Base-by-base conservation (phyloP, 2,113 vertebrate species). In the Ammodytes marinus region DNA sequence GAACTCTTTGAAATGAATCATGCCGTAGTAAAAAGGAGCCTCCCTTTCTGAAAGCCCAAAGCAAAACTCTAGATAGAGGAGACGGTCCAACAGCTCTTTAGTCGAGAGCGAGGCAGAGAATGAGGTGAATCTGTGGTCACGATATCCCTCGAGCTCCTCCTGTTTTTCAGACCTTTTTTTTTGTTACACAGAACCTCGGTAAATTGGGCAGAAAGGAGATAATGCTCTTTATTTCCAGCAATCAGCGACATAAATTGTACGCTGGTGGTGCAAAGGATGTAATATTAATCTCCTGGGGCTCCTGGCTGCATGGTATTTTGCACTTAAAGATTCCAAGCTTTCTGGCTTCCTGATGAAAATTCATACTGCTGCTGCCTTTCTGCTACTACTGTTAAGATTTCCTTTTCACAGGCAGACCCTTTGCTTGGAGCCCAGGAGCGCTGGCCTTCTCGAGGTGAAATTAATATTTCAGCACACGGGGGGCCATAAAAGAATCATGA, bases 391-490 rank as follows among this genome's bases (percentile, higher is more conserved):
- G 79, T 77, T 13, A 71, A 86, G 63, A 80, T 86, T 80, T 82
- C 70, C 73, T 82, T 89, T 75, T 27, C 27, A 76, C 76, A 63
- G 80, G 78, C 77, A 87, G 86, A 75, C 79, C 87, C 74, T 88
- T 80, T 54, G 79, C 91, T 88, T 13, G 50, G 70, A 92, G 92
- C 85, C 27, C 79, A 84, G 87, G 83, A 92, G 85, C 85, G 75
- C 90, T 91, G 91, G 92, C 94, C 91, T 88, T 86, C 92, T 94
- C 77, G 90, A 93, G 91, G 85, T 89, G 89, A 93, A 93, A 95
- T 95, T 59, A 90, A 93, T 94, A 92, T 94, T 95, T 95, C 90
- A 95, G 85, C 86, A 91, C 88, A 84, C 80, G 2, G 60, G 75
- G 63, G 27, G 27, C 27, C 75, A 93, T 94, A 89, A 95, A 94